These are phyloP conservation scores for Oryzias celebensis DNA, from an alignment of 2,113 vertebrate species.

Conservation along the genomic window DNA sequence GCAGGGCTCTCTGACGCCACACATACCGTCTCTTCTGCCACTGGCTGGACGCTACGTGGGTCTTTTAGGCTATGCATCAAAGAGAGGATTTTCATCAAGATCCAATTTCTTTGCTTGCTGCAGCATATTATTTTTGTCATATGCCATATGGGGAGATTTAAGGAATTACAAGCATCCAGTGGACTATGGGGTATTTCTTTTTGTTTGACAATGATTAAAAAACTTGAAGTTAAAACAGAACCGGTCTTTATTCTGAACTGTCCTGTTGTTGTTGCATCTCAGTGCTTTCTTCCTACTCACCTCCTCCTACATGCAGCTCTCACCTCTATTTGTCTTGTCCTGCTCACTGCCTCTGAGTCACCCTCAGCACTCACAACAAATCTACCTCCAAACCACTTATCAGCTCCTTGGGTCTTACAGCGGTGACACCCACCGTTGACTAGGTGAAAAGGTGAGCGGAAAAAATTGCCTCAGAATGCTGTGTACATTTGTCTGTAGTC, in stretches of 20 bases:
- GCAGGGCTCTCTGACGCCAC: constrained; percentile 50
- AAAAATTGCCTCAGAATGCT: constrained; percentile 9
- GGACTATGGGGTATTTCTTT: too few relatives aligned
- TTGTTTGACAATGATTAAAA: not conserved
- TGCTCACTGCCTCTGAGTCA: constrained; percentile 37
- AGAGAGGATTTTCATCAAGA: too few relatives aligned
- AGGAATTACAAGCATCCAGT: too few relatives aligned
- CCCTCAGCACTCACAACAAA: constrained; percentile 40
- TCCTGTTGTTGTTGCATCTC: constrained; percentile 13
- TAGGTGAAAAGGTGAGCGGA: constrained; percentile 12
- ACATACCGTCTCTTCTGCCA: constrained; percentile 23
- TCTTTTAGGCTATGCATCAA: too few relatives aligned
- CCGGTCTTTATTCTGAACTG: constrained; percentile 2
- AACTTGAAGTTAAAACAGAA: not conserved
- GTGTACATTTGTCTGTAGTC: constrained; percentile 1
- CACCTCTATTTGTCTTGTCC: constrained; percentile 34
- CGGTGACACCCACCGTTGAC: constrained; percentile 9
- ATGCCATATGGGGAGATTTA: too few relatives aligned
- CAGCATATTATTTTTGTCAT: too few relatives aligned
- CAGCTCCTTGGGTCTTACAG: constrained; percentile 34
- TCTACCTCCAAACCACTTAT: constrained; percentile 29
- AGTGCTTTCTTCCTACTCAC: constrained; percentile 27
- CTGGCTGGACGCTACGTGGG: constrained; percentile 22
- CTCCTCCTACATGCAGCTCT: constrained; percentile 26
- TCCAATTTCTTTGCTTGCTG: too few relatives aligned